phyloP scores from a whole-genome alignment of 2,888 invertebrate species.

The Schizotus pectinicornis region DNA sequence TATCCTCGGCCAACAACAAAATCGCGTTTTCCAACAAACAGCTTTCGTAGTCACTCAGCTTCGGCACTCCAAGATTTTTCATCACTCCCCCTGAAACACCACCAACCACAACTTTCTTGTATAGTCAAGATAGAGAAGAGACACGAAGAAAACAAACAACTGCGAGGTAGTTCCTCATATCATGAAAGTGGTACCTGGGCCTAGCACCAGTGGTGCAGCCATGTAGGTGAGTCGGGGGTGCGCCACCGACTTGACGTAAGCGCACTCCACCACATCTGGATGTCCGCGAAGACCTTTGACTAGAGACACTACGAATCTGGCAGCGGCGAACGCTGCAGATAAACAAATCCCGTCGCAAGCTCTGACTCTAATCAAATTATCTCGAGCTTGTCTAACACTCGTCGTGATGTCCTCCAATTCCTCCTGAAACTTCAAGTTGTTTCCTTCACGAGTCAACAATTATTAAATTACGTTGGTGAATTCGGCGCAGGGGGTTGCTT shows the following conservation, averaged over 20 bases:
- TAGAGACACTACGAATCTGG: constrained; percentile 65
- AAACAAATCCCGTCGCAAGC: constrained; percentile 66
- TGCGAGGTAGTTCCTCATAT: too few species aligned
- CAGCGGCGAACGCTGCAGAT: constrained; percentile 69
- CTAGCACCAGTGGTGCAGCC: constrained; percentile 52
- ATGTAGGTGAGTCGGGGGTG: constrained; percentile 52
- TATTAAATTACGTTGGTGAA: constrained; percentile 46
- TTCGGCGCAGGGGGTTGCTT: constrained; percentile 62
- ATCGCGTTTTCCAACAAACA: constrained; percentile 52
- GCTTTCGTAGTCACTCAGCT: constrained; percentile 51
- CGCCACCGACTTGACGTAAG: constrained; percentile 50
- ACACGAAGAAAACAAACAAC: too few species aligned
- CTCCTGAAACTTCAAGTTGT: constrained; percentile 41
- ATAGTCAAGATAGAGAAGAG: too few species aligned
- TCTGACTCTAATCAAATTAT: constrained; percentile 69
- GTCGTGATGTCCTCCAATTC: constrained; percentile 52
- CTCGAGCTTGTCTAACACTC: constrained; percentile 65
- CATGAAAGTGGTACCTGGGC: constrained; percentile 34
- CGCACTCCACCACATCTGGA: constrained; percentile 51
- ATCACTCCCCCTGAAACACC: constrained; percentile 49
- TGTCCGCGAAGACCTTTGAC: constrained; percentile 60
- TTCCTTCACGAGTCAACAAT: not conserved
- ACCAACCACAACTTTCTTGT: too few species aligned
- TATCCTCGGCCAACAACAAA: constrained; percentile 46
- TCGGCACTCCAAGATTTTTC: constrained; percentile 52